Conservation (phyloP, 2,888 invertebrate genomes). For the Cheilosia soror region DNA sequence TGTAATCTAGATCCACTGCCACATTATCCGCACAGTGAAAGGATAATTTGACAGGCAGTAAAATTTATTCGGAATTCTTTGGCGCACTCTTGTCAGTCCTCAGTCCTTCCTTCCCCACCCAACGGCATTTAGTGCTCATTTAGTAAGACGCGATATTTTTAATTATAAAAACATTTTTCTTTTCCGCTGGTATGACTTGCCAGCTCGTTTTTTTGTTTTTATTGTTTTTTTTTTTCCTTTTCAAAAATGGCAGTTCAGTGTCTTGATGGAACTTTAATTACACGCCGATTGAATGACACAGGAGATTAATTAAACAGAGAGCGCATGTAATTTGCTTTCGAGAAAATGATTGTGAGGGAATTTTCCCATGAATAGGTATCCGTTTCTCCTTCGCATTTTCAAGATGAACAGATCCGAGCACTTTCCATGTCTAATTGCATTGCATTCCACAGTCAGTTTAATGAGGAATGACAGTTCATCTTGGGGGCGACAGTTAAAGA, state of each 20-base stretch:
- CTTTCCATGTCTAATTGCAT: slow-evolving; percentile 58
- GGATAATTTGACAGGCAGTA: slow-evolving; percentile 65
- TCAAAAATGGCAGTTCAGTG: slow-evolving; percentile 63
- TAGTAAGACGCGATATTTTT: slow-evolving; percentile 67
- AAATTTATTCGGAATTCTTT: slow-evolving; percentile 67
- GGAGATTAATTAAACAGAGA: slow-evolving; percentile 77
- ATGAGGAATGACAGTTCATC: slow-evolving; percentile 62
- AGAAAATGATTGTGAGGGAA: slow-evolving; percentile 57
- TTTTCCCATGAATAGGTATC: slow-evolving; percentile 40
- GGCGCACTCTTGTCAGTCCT: slow-evolving; percentile 3
- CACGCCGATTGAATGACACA: slow-evolving; percentile 78
- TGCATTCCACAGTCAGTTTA: slow-evolving; percentile 58
- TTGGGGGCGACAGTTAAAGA: slow-evolving; percentile 31
- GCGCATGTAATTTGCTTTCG: slow-evolving; percentile 56
- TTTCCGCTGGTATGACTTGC: slow-evolving; percentile 43
- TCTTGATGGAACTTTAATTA: slow-evolving; percentile 79
- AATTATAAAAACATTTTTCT: slow-evolving; percentile 75
- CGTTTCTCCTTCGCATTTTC: slow-evolving; percentile 22
- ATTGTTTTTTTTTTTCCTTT: slow-evolving; percentile 28
- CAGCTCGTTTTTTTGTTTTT: slow-evolving; percentile 32
- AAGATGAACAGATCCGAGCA: slow-evolving; percentile 36
- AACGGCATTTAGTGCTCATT: slow-evolving; percentile 56
- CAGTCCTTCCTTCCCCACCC: not conserved
- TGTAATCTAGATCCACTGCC: slow-evolving; percentile 13
- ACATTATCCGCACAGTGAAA: slow-evolving; percentile 32